A percentile compares a stretch with the other conserved stretches of the same genome.
Conservation (phyloP, 2,113 vertebrate species). For the Eidolon helvum region DNA sequence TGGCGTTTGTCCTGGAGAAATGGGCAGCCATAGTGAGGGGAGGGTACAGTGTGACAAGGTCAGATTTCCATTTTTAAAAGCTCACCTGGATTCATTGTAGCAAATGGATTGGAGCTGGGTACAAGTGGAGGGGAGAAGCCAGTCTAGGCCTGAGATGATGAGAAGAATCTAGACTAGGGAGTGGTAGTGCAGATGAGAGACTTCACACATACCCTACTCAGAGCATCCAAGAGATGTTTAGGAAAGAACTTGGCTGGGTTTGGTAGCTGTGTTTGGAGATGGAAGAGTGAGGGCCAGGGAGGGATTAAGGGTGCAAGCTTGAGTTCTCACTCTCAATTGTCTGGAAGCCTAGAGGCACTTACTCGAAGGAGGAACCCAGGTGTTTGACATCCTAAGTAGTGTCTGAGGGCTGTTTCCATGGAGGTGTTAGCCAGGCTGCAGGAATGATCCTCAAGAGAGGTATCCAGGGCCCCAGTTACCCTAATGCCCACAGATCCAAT, state of each 20-base stretch:
- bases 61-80: background rate
- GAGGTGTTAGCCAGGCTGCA: background rate
- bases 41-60: background rate
- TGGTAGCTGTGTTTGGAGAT: background rate
- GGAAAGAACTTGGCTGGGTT: background rate
- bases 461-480: fast-evolving
- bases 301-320: background rate
- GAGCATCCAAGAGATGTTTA: background rate
- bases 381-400: background rate
- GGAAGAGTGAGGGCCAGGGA: background rate
- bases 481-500: background rate
- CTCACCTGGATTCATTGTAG: background rate
- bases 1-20: background rate
- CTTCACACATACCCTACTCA: background rate
- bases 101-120: background rate
- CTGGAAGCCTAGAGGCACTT: background rate
- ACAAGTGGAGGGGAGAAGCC: background rate
- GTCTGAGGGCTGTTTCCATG: background rate
- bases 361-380: background rate
- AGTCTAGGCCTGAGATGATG: background rate
- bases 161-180: background rate
- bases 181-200: background rate
- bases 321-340: background rate
- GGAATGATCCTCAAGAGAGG: background rate
- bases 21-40: background rate